Evolutionary conservation across 1,140 invertebrate genomes (phyloP).

Genomic region (Drosophila watanabei): DNA sequence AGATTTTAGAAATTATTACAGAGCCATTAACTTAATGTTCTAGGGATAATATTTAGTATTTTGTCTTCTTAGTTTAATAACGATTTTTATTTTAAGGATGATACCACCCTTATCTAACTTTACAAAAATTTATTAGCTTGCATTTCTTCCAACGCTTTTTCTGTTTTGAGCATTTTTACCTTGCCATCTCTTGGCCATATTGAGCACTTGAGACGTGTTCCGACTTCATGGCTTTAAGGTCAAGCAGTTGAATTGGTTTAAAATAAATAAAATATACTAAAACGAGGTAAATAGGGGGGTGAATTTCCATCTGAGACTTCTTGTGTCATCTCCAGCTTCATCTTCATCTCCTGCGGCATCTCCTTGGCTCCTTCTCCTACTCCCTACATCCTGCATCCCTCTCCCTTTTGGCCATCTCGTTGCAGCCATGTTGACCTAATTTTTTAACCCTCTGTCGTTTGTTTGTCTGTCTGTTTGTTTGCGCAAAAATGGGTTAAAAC

Average conservation of each 20-base stretch:
- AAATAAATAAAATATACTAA: conserved; percentile 27
- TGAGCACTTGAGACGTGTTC: not conserved
- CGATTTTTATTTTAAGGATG: not conserved
- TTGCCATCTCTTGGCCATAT: conserved; percentile 1
- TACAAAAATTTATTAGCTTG: not conserved
- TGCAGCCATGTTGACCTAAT: conserved; percentile 60
- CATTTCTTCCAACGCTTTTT: not conserved
- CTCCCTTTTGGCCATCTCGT: conserved; percentile 7
- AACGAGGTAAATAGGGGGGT: conserved; percentile 3
- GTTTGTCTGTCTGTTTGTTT: conserved; percentile 70
- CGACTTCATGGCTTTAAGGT: conserved; percentile 38
- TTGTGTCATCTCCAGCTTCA: not conserved
- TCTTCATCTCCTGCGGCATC: not conserved
- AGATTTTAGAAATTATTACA: no score
- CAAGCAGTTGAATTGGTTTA: conserved; percentile 23
- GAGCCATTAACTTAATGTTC: no score
- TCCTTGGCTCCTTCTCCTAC: not conserved
- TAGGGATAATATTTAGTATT: not conserved
- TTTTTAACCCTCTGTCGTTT: conserved; percentile 54
- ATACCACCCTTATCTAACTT: not conserved
- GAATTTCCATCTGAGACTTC: not conserved
- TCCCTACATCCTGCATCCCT: not conserved
- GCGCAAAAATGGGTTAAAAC: conserved; percentile 75
- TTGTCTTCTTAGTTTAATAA: not conserved
- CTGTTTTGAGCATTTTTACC: not conserved